A percentile compares a stretch with the other conserved stretches of the same genome.
Conservation (phyloP, 2,888 invertebrate species). For the Cerastoderma edule region DNA sequence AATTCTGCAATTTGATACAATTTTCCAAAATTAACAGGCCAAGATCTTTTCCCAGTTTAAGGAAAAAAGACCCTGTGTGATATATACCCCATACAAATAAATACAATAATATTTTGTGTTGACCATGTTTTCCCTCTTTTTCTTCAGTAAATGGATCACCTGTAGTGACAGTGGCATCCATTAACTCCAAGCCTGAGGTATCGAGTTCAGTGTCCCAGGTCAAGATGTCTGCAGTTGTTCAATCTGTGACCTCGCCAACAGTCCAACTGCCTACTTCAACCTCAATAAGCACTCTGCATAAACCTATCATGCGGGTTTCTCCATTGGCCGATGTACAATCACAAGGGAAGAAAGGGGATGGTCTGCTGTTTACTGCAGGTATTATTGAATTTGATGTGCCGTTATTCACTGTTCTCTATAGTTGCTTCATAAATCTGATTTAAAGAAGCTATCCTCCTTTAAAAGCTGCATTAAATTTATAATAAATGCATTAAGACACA, state of each 20-base stretch:
- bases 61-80: too few relatives aligned
- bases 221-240: constrained; percentile 67
- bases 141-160: constrained; percentile 68
- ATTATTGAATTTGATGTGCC: not conserved
- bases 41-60: too few relatives aligned
- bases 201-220: constrained; percentile 64
- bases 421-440: not conserved
- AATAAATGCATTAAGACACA: too few relatives aligned
- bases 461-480: too few relatives aligned
- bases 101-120: too few relatives aligned
- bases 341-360: constrained; percentile 25
- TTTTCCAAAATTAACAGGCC: too few relatives aligned
- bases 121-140: too few relatives aligned
- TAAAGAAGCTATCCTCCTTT: too few relatives aligned
- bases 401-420: not conserved
- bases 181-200: constrained; percentile 46
- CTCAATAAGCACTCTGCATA: constrained; percentile 47
- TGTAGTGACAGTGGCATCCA: constrained; percentile 62
- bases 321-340: constrained; percentile 71
- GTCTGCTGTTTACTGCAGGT: constrained; percentile 49
- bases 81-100: too few relatives aligned
- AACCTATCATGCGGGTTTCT: constrained; percentile 80
- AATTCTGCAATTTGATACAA: too few relatives aligned
- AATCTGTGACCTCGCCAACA: constrained; percentile 38
- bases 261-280: constrained; percentile 63